Percentiles rank a stretch among this genome's conserved stretches.
Evolutionary conservation across 2,888 invertebrate genomes (phyloP).

Genomic region (Apeira syringaria): DNA sequence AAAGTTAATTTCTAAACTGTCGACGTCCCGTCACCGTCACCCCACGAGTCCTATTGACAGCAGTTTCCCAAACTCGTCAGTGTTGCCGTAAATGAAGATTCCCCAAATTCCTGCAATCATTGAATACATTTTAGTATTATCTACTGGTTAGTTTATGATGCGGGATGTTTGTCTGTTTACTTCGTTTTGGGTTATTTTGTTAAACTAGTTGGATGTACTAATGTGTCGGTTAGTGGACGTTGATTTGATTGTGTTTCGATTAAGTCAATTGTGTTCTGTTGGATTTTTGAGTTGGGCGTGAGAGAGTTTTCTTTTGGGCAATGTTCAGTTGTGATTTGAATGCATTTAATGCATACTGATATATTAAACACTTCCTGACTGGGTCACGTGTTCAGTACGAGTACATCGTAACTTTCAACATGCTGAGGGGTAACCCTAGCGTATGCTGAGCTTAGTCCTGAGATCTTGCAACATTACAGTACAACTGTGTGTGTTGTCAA

Average conservation of each 20-base stretch:
- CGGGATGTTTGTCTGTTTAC: conserved; percentile 72
- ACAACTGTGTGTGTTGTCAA: too few species aligned
- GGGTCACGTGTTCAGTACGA: too few species aligned
- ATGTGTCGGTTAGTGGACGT: conserved; percentile 30
- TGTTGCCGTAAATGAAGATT: conserved; percentile 64
- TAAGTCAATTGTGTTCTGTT: conserved; percentile 1
- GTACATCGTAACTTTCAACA: too few species aligned
- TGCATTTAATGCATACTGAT: too few species aligned
- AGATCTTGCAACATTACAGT: too few species aligned
- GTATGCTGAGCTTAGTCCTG: too few species aligned
- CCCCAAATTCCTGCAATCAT: conserved; percentile 50
- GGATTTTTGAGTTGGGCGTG: conserved; percentile 1
- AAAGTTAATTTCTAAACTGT: conserved; percentile 3
- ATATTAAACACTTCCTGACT: too few species aligned
- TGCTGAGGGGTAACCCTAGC: too few species aligned
- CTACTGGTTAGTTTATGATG: conserved; percentile 55
- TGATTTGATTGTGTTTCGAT: conserved; percentile 25
- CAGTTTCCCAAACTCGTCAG: conserved; percentile 42
- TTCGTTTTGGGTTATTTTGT: conserved; percentile 48
- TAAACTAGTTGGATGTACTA: conserved; percentile 35
- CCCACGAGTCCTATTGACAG: conserved; percentile 4
- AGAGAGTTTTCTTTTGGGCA: conserved; percentile 1
- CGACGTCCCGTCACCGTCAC: conserved; percentile 5
- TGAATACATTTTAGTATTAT: conserved; percentile 26
- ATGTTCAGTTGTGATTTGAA: too few species aligned